A percentile compares a stretch with the other conserved stretches of the same genome.
These are phyloP conservation scores for Mobula birostris DNA, from an alignment of 2,113 vertebrate species.

Conservation along the genomic window DNA sequence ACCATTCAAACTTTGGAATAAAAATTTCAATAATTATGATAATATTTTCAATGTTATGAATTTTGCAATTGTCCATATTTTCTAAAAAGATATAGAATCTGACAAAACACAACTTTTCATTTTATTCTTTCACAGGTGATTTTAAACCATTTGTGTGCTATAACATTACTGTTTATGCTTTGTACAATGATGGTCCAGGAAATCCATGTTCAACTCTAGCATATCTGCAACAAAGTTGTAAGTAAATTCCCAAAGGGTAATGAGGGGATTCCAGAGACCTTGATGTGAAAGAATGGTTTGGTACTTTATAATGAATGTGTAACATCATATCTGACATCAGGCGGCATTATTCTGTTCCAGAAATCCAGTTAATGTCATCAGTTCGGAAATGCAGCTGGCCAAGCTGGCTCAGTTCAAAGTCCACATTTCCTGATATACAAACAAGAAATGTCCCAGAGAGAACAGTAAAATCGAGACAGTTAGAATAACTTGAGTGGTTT, in stretches of 20 bases:
- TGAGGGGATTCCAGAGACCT: not conserved
- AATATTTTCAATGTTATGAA: not conserved
- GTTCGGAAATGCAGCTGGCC: not conserved
- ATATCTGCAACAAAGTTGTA: conserved; percentile 55
- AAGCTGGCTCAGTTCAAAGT: not conserved
- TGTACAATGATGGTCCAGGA: conserved; percentile 43
- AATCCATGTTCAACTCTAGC: conserved; percentile 48
- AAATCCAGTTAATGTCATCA: not conserved
- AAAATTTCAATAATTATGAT: not conserved
- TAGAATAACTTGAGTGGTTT: too few species aligned
- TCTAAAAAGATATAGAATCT: not conserved
- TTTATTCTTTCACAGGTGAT: conserved; percentile 45
- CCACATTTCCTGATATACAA: not conserved
- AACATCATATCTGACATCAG: not conserved
- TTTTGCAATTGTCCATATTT: not conserved
- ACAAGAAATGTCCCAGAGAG: not conserved
- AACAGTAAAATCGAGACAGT: too few species aligned
- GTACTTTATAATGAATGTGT: not conserved
- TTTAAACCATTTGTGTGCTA: conserved; percentile 53
- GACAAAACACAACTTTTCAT: not conserved
- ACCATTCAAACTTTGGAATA: not conserved
- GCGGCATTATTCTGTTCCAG: not conserved
- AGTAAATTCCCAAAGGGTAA: not conserved
- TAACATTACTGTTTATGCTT: conserved; percentile 59
- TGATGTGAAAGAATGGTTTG: not conserved